phyloP scores from a whole-genome alignment of 2,888 invertebrate genomes.

The Strigamia maritima region DNA sequence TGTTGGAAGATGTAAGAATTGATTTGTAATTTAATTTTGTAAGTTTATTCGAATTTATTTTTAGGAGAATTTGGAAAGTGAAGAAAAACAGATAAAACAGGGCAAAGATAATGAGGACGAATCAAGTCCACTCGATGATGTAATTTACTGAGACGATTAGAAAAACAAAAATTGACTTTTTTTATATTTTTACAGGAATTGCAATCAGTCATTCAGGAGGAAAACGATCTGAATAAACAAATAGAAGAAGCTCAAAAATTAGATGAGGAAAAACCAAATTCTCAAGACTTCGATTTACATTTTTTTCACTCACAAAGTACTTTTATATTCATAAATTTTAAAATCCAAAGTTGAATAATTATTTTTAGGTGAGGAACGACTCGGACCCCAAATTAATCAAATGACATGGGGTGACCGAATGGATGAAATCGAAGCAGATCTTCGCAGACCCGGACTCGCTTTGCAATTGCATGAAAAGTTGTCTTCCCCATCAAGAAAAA shows the following conservation, averaged over 20 bases:
- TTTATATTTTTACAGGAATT: constrained; percentile 48
- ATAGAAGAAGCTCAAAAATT: constrained; percentile 56
- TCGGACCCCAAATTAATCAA: constrained; percentile 47
- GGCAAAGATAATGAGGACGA: background rate
- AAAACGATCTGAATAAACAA: constrained; percentile 61
- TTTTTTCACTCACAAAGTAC: background rate
- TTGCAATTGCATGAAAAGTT: constrained; percentile 90
- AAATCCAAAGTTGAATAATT: too few species aligned
- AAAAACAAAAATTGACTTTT: background rate
- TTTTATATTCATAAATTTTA: too few species aligned
- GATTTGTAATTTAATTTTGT: background rate
- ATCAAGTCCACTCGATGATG: background rate
- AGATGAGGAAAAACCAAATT: constrained; percentile 44
- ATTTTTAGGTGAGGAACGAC: constrained; percentile 15
- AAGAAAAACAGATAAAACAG: background rate
- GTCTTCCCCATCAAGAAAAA: constrained; percentile 81
- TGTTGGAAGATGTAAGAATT: background rate
- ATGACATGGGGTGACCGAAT: constrained; percentile 85
- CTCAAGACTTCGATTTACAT: background rate
- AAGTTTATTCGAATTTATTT: background rate
- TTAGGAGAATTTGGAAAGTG: background rate
- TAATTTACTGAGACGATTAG: background rate
- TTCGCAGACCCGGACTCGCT: constrained; percentile 85
- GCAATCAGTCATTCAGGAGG: constrained; percentile 57
- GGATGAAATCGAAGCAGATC: constrained; percentile 61